Conservation (phyloP, 2,113 vertebrate species). For the Proterorhinus semilunaris region DNA sequence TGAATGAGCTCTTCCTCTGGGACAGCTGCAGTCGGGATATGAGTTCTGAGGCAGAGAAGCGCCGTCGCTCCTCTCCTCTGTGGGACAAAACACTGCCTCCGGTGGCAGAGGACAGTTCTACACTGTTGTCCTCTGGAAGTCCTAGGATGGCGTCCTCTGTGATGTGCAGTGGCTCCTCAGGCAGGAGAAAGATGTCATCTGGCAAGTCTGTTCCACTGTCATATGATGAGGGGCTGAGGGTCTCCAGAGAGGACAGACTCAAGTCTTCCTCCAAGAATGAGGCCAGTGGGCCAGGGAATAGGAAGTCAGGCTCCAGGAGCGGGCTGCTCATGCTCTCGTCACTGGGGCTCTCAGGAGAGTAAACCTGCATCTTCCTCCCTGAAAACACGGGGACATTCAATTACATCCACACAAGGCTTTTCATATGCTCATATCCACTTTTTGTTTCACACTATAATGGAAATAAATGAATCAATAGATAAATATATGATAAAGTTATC, state of each 20-base stretch:
- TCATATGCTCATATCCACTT: neutral
- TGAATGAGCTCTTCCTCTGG: conserved; percentile 81
- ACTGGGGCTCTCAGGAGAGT: conserved; percentile 76
- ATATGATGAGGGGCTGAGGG: conserved; percentile 40
- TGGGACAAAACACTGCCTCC: conserved; percentile 36
- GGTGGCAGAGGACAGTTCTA: conserved; percentile 20
- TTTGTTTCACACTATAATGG: neutral
- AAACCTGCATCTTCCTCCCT: conserved; percentile 89
- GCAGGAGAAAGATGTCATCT: conserved; percentile 44
- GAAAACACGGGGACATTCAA: conserved; percentile 12
- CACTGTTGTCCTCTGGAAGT: conserved; percentile 12
- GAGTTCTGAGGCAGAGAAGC: conserved; percentile 89
- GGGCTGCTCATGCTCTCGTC: conserved; percentile 75
- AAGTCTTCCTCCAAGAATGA: conserved; percentile 77
- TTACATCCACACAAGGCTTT: neutral
- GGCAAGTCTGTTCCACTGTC: conserved; percentile 40
- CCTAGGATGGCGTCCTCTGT: conserved; percentile 56
- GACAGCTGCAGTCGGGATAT: conserved; percentile 87
- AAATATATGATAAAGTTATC: neutral
- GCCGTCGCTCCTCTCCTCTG: conserved; percentile 77
- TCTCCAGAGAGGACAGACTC: conserved; percentile 64
- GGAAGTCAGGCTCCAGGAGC: conserved; percentile 71
- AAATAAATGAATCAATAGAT: neutral
- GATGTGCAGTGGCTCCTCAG: conserved; percentile 58
- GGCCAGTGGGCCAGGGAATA: conserved; percentile 78